These are phyloP conservation scores for Glandiceps talaboti DNA, from an alignment of 53 echinoderm and acorn worm genomes.

Conservation along the genomic window DNA sequence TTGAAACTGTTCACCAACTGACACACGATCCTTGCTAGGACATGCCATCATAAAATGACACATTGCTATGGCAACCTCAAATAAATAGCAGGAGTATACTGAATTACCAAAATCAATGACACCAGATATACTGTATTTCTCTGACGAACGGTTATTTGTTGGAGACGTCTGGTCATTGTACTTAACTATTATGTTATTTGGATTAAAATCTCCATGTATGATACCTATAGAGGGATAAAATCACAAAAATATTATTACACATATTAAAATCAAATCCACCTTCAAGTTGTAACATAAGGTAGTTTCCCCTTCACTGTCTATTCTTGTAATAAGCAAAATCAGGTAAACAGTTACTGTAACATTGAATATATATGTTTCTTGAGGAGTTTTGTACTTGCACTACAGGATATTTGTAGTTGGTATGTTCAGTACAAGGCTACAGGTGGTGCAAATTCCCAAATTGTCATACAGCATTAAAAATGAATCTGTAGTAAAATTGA, in stretches of 20 bases:
- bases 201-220: neutral
- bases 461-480: neutral
- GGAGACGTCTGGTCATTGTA: no score
- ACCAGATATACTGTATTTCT: neutral
- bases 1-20: neutral
- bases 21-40: neutral
- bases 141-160: no score
- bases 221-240: neutral
- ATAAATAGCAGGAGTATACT: neutral
- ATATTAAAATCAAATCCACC: no score
- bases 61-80: neutral
- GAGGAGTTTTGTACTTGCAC: no score
- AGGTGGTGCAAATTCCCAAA: neutral
- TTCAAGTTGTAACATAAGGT: no score
- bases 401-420: no score
- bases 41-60: neutral
- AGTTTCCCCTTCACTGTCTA: no score
- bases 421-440: no score
- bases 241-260: neutral
- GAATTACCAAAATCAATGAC: neutral
- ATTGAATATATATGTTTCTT: neutral
- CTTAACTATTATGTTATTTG: neutral
- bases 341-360: no score
- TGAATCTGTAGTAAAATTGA: no score
- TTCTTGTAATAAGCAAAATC: no score